Base-by-base conservation (phyloP, 2,113 vertebrate genomes). In the Eleginops maclovinus region DNA sequence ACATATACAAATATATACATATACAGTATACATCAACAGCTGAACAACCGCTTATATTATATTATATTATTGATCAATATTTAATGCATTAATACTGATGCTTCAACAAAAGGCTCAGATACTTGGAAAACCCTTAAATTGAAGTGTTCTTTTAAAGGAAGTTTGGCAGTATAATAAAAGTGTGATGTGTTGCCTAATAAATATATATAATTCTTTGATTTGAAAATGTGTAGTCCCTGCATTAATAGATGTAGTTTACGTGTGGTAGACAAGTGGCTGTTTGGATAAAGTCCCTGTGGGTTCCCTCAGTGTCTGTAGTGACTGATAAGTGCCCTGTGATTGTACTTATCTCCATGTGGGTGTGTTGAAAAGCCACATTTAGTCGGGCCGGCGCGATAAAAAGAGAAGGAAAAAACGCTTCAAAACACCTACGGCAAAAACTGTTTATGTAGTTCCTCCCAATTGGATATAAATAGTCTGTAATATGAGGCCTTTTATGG, bases 371-470 rank as follows among this genome's bases (percentile, higher is more conserved):
- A 77, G 79, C 24, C 75, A 79, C 60, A 86, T 84, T 75, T 64
- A 87, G 81, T 68, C 44, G 14, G 22, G 61, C 65, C 55, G 19
- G 47, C 22, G 4, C 83, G 75, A 79, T 77, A 64, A 75, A 72
- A 56, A 77, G 69, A 64, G 73, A 72, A 56, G 75, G 43, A 43
- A 65, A 63, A 63, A 58, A 19, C 15, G 69, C 36, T 49, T 22
- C 72, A 87, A 84, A 87, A 84, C 74, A 87, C 84, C 68, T 80
- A 77, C 63, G 64, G 79, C 77, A 68, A 78, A 51, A 64, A 77
- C 62, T 89, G 90, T 92, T 93, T 90, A 90, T 91, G 78, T 83
- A 84, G 88, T 93, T 93, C 83, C 80, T 78, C 71, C 4, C 84
- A 85, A 89, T 92, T 92, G 72, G 73, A 80, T 82, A 44, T 92